A percentile compares a stretch with the other conserved stretches of the same genome.
Evolutionary conservation across 1,140 invertebrate genomes (phyloP).

Genomic region (Philotrypesis tridentata): DNA sequence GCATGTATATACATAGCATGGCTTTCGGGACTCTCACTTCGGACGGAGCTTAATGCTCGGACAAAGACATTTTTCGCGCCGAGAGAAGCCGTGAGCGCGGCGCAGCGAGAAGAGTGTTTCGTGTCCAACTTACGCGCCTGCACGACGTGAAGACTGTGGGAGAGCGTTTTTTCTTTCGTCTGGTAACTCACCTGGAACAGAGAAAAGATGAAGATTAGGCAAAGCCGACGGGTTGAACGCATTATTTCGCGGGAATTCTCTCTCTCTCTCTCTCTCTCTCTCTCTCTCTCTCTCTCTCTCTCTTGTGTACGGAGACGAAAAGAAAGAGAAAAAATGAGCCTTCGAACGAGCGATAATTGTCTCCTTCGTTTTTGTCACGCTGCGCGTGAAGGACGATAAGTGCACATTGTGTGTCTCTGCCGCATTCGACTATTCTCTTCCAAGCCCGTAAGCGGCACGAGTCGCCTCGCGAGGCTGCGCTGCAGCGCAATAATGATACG

Average conservation of each 20-base stretch:
- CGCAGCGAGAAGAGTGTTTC: no score
- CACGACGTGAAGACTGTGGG: background rate
- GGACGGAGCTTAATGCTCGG: background rate
- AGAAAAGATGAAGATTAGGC: background rate
- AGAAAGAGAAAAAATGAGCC: background rate
- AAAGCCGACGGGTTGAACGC: no score
- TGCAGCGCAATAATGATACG: constrained; percentile 7
- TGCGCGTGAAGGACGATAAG: background rate
- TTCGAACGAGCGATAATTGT: background rate
- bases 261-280: no score
- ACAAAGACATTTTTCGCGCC: no score
- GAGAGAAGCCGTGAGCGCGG: no score
- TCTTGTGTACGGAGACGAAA: no score
- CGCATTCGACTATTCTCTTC: background rate
- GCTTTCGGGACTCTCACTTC: background rate
- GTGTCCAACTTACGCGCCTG: constrained; percentile 7
- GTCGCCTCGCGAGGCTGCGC: background rate
- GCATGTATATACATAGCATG: background rate
- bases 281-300: no score
- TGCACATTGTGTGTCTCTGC: background rate
- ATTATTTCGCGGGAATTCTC: background rate
- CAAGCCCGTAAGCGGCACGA: background rate
- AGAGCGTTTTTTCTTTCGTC: background rate
- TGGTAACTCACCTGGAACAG: constrained; percentile 30
- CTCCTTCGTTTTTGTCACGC: background rate